Conservation (phyloP, 2,888 invertebrate genomes). For the Leptopterna dolabrata region DNA sequence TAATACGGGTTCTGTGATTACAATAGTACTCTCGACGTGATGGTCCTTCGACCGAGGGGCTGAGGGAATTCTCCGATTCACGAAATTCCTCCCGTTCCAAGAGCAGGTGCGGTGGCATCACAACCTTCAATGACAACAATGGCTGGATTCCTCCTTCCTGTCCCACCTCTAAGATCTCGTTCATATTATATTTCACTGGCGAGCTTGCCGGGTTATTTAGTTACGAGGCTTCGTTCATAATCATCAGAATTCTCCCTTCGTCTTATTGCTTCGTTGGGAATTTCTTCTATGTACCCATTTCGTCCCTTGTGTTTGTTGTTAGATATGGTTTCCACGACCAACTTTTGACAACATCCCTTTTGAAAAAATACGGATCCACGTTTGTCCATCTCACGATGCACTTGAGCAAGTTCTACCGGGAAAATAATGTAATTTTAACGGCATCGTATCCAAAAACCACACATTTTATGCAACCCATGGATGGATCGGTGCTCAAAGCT, state of each 20-base stretch:
- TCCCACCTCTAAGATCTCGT: background rate
- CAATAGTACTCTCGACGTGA: background rate
- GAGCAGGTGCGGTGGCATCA: background rate
- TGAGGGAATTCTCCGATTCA: background rate
- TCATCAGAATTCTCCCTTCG: background rate
- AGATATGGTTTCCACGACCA: too few species aligned
- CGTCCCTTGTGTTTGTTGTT: too few species aligned
- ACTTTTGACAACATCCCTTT: too few species aligned
- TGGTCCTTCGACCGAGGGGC: background rate
- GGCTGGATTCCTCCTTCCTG: background rate
- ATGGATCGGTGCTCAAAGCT: too few species aligned
- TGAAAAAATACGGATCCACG: too few species aligned
- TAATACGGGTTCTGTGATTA: too few species aligned
- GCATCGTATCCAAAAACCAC: too few species aligned
- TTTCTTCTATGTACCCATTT: too few species aligned
- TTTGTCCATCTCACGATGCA: background rate
- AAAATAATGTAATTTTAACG: too few species aligned
- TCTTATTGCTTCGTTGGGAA: too few species aligned
- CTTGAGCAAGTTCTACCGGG: background rate
- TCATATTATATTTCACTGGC: background rate
- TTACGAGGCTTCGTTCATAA: background rate
- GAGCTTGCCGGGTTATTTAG: background rate
- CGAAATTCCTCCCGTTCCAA: background rate
- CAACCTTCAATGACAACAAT: background rate
- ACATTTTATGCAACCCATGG: too few species aligned